phyloP scores from a whole-genome alignment of 2,888 invertebrate genomes.

The Coelogynopora nodosa region DNA sequence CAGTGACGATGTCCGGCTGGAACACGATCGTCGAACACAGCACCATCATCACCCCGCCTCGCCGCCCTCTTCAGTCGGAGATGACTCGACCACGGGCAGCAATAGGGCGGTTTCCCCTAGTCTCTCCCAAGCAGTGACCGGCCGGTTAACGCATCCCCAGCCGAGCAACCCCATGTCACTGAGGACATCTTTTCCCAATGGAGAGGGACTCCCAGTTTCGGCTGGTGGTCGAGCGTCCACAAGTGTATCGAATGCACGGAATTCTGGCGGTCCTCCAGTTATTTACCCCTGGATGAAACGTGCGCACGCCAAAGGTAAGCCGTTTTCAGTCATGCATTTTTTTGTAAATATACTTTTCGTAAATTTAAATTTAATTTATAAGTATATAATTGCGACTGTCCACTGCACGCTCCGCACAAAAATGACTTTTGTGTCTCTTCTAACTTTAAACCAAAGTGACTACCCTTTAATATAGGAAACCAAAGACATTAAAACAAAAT shows the following conservation, averaged over 20 bases:
- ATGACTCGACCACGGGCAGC: background rate
- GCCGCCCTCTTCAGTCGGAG: background rate
- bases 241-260: background rate
- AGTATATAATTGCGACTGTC: background rate
- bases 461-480: background rate
- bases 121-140: background rate
- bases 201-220: background rate
- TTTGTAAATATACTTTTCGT: too few relatives aligned
- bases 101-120: background rate
- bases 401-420: too few relatives aligned
- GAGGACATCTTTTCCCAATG: background rate
- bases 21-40: background rate
- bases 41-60: background rate
- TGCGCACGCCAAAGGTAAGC: slow-evolving; percentile 41
- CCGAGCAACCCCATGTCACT: background rate
- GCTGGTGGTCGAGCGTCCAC: background rate
- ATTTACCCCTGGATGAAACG: slow-evolving; percentile 42
- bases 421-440: background rate
- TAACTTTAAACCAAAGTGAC: background rate
- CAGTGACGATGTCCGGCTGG: background rate
- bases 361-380: too few relatives aligned
- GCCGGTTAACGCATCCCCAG: too few relatives aligned
- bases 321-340: too few relatives aligned
- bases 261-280: background rate
- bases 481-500: background rate